A percentile compares a stretch with the other conserved stretches of the same genome.
Conservation (phyloP, 2,797 vertebrate genomes). For the Sebastes steindachneri region DNA sequence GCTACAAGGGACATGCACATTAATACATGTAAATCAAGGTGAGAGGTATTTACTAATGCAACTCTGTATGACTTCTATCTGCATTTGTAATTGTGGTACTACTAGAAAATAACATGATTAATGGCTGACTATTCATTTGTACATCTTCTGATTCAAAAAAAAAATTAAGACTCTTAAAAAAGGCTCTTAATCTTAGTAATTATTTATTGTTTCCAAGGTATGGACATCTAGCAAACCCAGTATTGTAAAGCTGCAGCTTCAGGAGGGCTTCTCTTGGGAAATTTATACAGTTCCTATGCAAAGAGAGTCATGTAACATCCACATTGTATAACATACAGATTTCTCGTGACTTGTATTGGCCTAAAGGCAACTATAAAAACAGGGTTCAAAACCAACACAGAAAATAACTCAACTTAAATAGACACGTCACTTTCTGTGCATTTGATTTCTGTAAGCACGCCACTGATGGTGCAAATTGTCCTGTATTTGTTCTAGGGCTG, state of each 20-base stretch:
- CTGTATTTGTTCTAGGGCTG: neutral
- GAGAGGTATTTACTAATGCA: neutral
- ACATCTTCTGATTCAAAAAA: neutral
- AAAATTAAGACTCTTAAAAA: neutral
- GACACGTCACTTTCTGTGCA: neutral
- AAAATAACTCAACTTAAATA: neutral
- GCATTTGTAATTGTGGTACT: neutral
- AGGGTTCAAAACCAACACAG: neutral
- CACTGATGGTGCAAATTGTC: neutral
- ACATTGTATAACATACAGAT: neutral
- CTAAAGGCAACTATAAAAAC: neutral
- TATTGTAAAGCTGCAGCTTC: too few species aligned
- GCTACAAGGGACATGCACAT: slow-evolving; percentile 22
- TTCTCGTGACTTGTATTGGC: neutral
- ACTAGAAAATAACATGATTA: neutral
- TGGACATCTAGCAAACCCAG: too few species aligned
- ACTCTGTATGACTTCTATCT: neutral
- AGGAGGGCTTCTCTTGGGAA: too few species aligned
- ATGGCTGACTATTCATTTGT: neutral
- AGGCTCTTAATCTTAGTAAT: neutral
- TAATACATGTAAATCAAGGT: neutral
- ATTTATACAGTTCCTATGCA: neutral
- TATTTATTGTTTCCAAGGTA: neutral
- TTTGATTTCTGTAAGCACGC: neutral
- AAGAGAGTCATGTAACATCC: neutral